Base-by-base conservation (phyloP, 2,888 invertebrate genomes). In the Camponotus fellah region DNA sequence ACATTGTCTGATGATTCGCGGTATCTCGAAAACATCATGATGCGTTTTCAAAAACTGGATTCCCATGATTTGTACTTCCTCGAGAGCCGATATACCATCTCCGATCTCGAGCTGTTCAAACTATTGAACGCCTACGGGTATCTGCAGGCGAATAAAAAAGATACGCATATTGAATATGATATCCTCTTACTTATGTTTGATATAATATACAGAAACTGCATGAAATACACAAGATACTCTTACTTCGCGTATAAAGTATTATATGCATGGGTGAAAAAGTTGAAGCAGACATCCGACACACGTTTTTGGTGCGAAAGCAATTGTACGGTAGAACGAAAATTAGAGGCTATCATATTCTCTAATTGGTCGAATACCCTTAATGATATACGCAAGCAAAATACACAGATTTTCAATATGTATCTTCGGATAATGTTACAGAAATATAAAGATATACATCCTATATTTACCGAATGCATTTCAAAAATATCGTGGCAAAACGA, bases 311-410 rank as follows among this genome's bases (percentile, higher is more conserved):
- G 68, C 32, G 91, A 95, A 84, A 87, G 92, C 4, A 85, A 88
- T 46, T 91, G 94, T 56, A 92, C 89, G n/a, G 93, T 95, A 80
- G 94, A 95, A 88, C 91, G 94, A 10, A 95, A 93, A 87, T 89
- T 96, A 58, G 93, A 96, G 8, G 94, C 95, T 86, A 93, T 96
- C 84, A 95, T 96, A 9, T 96, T 96, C 90, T 96, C 96, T 69
- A 96, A 96, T 91, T 96, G 96, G 96, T 96, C 96, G 90, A 96
- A 96, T 89, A 95, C 96, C 34, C 95, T 96, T 12, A 95, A 95
- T 83, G 96, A 96, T 76, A 95, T 96, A 10, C 95, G 96, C 89
- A 96, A 96, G 90, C 94, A 95, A 62, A 96, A 96, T 88, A 95
- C 95, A 85, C 92, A 85, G 17, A 93, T 96, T 85, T 96, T 96